Percentiles rank a stretch among this genome's conserved stretches.
These are phyloP conservation scores for Pyralis farinalis DNA, from an alignment of 2,888 invertebrate genomes.

Conservation along the genomic window DNA sequence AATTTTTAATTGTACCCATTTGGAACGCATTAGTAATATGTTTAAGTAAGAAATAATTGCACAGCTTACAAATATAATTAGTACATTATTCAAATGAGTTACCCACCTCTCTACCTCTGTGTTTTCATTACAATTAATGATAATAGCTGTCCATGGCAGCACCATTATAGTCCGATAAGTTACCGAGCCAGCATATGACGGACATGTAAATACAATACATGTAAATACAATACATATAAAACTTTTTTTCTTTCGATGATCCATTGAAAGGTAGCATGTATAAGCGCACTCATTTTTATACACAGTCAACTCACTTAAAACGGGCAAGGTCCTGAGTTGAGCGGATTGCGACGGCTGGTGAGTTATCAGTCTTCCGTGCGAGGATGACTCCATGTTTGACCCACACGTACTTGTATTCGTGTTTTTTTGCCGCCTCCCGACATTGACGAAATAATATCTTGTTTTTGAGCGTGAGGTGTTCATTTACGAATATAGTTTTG, in stretches of 20 bases:
- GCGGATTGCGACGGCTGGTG: slow-evolving; percentile 5
- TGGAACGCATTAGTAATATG: too few relatives aligned
- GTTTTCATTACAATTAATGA: too few relatives aligned
- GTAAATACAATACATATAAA: background rate
- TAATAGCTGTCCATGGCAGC: too few relatives aligned
- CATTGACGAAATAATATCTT: slow-evolving; percentile 5
- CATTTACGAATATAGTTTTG: background rate
- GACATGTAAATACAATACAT: background rate
- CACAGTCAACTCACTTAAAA: background rate
- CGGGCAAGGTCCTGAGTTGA: slow-evolving; percentile 1
- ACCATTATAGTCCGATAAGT: too few relatives aligned
- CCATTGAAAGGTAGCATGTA: background rate
- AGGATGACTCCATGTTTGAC: slow-evolving; percentile 7
- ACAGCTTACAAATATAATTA: too few relatives aligned
- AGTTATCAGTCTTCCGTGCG: slow-evolving; percentile 4
- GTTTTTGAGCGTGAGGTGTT: slow-evolving; percentile 8
- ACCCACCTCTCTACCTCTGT: too few relatives aligned
- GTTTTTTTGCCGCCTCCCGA: slow-evolving; percentile 2
- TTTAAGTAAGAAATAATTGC: too few relatives aligned
- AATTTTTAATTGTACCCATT: too few relatives aligned
- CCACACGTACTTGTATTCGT: slow-evolving; percentile 7
- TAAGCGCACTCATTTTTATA: background rate
- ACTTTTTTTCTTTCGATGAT: too few relatives aligned
- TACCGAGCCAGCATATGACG: too few relatives aligned
- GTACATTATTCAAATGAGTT: too few relatives aligned